Evolutionary conservation across 2,888 invertebrate genomes (phyloP).

Genomic region (Iphiclides podalirius): DNA sequence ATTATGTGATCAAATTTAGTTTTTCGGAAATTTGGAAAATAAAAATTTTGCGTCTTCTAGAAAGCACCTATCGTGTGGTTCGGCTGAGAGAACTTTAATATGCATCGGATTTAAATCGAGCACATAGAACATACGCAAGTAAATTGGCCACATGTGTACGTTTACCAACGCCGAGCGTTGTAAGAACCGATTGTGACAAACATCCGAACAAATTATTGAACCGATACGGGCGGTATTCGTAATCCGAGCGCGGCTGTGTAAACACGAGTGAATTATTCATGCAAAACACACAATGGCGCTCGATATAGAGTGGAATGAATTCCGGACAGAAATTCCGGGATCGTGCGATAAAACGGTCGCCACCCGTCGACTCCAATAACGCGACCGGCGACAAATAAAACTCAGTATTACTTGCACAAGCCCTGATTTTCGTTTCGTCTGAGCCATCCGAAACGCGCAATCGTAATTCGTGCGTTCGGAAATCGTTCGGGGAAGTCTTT

Average conservation of each 20-base stretch:
- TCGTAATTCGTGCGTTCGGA: no score
- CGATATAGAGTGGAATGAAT: conserved; percentile 46
- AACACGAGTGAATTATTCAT: conserved; percentile 26
- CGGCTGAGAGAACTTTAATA: no score
- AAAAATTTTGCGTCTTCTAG: no score
- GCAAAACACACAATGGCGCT: conserved; percentile 33
- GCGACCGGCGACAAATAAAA: conserved; percentile 29
- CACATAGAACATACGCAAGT: no score
- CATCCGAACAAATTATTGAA: conserved; percentile 6
- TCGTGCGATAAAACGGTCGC: conserved; percentile 38
- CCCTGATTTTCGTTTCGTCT: no score
- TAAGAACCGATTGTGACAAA: background rate
- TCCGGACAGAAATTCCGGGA: conserved; percentile 45
- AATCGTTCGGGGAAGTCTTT: no score
- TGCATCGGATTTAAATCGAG: no score
- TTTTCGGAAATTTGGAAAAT: no score
- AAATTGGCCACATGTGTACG: background rate
- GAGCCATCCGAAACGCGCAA: no score
- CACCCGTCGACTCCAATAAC: conserved; percentile 35
- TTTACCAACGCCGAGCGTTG: background rate
- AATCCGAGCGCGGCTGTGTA: conserved; percentile 11
- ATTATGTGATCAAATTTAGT: no score
- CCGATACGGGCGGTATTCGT: conserved; percentile 1
- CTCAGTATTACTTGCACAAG: conserved; percentile 23
- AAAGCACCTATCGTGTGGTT: no score